These are phyloP conservation scores for Neopelma chrysocephalum DNA, from an alignment of 2,797 vertebrate genomes.

Conservation along the genomic window DNA sequence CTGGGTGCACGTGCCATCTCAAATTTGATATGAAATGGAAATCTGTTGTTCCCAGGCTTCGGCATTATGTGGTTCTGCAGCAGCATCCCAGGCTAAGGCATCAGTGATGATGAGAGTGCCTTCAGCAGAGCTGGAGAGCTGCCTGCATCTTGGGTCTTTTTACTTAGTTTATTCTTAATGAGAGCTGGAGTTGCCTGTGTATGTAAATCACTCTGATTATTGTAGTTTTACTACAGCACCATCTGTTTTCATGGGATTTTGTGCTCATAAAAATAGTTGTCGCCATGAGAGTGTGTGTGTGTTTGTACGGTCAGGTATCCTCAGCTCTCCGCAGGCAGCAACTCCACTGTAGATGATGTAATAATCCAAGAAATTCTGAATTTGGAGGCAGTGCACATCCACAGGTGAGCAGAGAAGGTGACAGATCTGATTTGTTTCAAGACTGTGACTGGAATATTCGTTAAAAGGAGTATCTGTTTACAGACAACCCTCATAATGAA, in stretches of 20 bases:
- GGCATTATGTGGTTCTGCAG: neutral
- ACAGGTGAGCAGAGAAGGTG: neutral
- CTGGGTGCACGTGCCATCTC: neutral
- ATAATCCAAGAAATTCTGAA: neutral
- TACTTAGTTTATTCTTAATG: slow-evolving; percentile 18
- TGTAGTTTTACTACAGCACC: neutral
- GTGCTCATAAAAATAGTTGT: neutral
- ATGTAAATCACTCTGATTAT: slow-evolving; percentile 3
- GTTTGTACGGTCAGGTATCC: neutral
- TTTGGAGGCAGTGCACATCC: neutral
- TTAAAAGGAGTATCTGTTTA: neutral
- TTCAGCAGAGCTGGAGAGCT: neutral
- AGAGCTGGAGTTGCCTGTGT: neutral
- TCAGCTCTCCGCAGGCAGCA: neutral
- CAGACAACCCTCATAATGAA: neutral
- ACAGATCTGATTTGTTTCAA: neutral
- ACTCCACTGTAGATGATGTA: neutral
- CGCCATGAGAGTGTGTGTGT: neutral
- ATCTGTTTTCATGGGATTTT: slow-evolving; percentile 9
- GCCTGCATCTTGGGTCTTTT: neutral
- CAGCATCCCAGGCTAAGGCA: neutral
- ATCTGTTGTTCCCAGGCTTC: neutral
- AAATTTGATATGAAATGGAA: neutral
- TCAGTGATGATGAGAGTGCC: neutral
- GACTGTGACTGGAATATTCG: neutral